Percentiles rank a stretch among this genome's conserved stretches.
These are phyloP conservation scores for Sardina pilchardus DNA, from an alignment of 2,113 vertebrate species.

Conservation along the genomic window DNA sequence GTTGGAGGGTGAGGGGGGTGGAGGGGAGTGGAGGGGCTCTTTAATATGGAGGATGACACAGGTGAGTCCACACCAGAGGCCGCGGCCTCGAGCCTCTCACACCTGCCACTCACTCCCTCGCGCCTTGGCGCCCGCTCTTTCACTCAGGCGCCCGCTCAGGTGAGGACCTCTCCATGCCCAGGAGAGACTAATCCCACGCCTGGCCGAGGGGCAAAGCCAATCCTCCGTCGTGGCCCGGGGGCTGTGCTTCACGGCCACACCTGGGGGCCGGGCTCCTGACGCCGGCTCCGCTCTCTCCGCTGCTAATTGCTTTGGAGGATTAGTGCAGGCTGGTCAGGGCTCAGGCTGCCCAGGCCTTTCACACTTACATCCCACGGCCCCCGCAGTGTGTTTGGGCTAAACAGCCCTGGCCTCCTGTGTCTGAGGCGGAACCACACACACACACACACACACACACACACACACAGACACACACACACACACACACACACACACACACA, in stretches of 20 bases:
- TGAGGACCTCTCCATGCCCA: not conserved
- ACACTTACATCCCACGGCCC: not conserved
- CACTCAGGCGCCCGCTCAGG: slow-evolving; percentile 26
- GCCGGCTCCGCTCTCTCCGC: slow-evolving; percentile 31
- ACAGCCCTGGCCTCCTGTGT: not conserved
- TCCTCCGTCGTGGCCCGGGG: slow-evolving; percentile 19
- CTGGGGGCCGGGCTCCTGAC: slow-evolving; percentile 17
- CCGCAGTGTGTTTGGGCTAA: not conserved
- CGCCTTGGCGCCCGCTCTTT: not conserved
- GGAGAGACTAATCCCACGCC: slow-evolving; percentile 27
- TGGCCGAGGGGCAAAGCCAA: slow-evolving; percentile 21
- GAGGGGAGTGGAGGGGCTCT: slow-evolving; percentile 22
- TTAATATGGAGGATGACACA: slow-evolving; percentile 50
- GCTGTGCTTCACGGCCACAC: slow-evolving; percentile 28
- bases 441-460: slow-evolving; percentile 2
- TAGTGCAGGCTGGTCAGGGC: slow-evolving; percentile 44
- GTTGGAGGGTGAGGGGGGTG: slow-evolving; percentile 16
- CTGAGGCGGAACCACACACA: not conserved
- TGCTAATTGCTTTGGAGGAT: slow-evolving; percentile 52
- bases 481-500: not conserved
- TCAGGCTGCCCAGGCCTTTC: slow-evolving; percentile 27
- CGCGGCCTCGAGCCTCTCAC: slow-evolving; percentile 42
- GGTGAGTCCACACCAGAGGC: slow-evolving; percentile 45
- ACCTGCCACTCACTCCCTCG: slow-evolving; percentile 41
- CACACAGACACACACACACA: slow-evolving; percentile 31